Percentiles rank a stretch among this genome's conserved stretches.
Conservation (phyloP, 2,888 invertebrate species). For the Auanema freiburgensis region DNA sequence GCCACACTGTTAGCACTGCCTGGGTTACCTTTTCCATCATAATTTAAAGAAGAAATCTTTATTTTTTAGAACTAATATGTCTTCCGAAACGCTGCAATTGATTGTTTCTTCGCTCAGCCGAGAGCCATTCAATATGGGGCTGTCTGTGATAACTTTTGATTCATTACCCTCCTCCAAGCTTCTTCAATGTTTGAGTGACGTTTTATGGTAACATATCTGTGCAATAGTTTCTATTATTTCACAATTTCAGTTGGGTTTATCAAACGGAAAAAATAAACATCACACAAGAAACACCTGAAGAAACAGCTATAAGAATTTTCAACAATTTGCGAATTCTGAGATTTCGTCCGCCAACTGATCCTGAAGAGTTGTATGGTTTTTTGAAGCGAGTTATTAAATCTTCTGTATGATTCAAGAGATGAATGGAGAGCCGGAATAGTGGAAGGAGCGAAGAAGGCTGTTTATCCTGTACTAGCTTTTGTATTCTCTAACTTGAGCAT, state of each 20-base stretch:
- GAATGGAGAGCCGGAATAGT: conserved; percentile 74
- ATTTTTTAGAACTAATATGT: too few species aligned
- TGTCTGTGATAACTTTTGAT: conserved; percentile 83
- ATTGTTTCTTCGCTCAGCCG: conserved; percentile 77
- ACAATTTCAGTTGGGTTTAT: conserved; percentile 37
- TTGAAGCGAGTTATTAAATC: too few species aligned
- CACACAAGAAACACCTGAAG: conserved; percentile 77
- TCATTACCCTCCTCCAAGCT: conserved; percentile 77
- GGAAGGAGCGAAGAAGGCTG: conserved; percentile 76
- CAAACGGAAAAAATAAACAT: conserved; percentile 73
- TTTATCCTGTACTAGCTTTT: conserved; percentile 82
- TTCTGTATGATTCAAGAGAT: conserved; percentile 67
- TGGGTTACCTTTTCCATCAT: neutral
- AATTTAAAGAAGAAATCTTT: too few species aligned
- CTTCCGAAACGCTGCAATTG: conserved; percentile 64
- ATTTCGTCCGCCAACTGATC: conserved; percentile 74
- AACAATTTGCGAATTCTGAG: conserved; percentile 77
- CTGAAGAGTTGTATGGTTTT: conserved; percentile 61
- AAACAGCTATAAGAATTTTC: conserved; percentile 76
- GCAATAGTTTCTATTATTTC: neutral
- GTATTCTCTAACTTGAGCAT: conserved; percentile 76
- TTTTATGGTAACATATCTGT: conserved; percentile 69
- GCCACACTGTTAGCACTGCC: too few species aligned
- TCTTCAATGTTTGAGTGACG: conserved; percentile 77
- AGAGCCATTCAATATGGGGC: conserved; percentile 75